Base-by-base conservation (phyloP, 2,888 invertebrate genomes). In the Hemaris fuciformis region DNA sequence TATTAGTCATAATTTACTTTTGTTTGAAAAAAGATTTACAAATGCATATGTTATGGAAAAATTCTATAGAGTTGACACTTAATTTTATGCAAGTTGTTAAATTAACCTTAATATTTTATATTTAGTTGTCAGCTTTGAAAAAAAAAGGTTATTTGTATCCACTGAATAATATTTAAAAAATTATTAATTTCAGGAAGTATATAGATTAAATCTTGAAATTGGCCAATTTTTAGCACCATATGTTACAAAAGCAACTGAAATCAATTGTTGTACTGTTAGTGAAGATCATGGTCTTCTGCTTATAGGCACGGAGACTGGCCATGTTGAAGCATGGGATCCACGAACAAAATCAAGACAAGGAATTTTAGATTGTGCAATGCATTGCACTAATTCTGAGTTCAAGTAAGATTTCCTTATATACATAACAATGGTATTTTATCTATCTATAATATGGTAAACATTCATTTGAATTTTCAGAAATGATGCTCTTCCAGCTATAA, bases 241-340 rank as follows among this genome's bases (percentile, higher is more conserved):
- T 79, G 93, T 94, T 62, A 96, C 97, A 2, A 95, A 95, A 66
- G 95, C 96, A 13, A 94, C 94, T 64, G 94, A 95, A 66, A 94
- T 98, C 22, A 98, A 98, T 81, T 96, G 96, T 76, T 97, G 98
- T 81, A 94, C 95, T 68, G 95, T 99, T 10, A 99, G 98, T 92
- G 95, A 97, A 0, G 95, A 95, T 60, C 99, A 99, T 93, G 95
- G 99, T 71, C 92, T 99, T 58, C 88, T 99, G 20, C 90, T 96
- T 59, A 95, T 96, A 74, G 99, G 99, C 8, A 97, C 98, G 10
- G 95, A 96, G 74, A 97, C 98, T 81, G 99, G 99, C 0, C 95
- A 95, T 73, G 95, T 99, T 0, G 99, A 99, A 85, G 98, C 98
- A 3, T 99, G 98, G 98, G 99, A 99, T 91, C 98, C 98, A 8